Evolutionary conservation across 2,888 invertebrate species (phyloP).

Genomic region (Cephus nigrinus): DNA sequence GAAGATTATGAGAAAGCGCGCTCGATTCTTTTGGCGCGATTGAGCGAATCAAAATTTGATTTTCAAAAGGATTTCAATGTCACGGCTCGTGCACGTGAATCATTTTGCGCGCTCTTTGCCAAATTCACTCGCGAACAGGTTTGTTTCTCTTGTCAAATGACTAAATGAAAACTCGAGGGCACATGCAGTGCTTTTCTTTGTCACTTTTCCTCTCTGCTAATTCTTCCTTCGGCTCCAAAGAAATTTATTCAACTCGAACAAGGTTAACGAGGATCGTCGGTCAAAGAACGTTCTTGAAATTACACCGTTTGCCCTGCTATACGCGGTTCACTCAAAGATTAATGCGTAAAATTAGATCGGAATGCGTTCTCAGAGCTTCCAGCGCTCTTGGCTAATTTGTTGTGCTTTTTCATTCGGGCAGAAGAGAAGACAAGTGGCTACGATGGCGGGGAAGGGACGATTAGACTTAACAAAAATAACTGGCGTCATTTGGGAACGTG

Average conservation of each 20-base stretch:
- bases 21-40: background rate
- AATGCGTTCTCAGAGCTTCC: conserved; percentile 17
- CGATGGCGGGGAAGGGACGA: background rate
- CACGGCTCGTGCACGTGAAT: background rate
- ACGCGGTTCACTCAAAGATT: background rate
- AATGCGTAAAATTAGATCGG: conserved; percentile 33
- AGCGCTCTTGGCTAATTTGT: conserved; percentile 3
- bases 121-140: background rate
- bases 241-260: background rate
- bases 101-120: background rate
- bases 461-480: background rate
- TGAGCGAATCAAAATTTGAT: background rate
- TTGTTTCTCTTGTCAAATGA: background rate
- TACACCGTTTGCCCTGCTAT: background rate
- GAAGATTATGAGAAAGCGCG: background rate
- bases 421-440: background rate
- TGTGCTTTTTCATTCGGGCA: background rate
- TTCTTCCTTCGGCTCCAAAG: background rate
- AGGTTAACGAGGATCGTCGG: background rate
- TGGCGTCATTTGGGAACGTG: background rate
- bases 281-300: background rate
- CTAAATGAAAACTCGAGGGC: background rate
- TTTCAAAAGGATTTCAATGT: background rate
- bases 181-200: background rate
- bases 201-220: background rate